Conservation (phyloP, 2,888 invertebrate species). For the Tipula unca region DNA sequence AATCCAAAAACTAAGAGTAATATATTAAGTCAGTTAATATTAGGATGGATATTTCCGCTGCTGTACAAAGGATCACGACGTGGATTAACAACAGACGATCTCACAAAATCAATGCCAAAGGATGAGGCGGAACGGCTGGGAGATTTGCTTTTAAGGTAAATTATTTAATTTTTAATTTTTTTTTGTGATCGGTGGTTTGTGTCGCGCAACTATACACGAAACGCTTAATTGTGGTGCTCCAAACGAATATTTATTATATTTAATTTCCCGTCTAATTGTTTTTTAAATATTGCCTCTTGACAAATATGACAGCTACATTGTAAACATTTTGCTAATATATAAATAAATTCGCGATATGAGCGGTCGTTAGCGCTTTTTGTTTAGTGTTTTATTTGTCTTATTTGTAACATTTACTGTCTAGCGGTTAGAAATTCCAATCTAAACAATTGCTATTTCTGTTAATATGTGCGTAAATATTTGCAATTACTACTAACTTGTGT, state of each 20-base stretch:
- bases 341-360: neutral
- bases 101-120: slow-evolving; percentile 40
- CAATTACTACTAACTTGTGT: too few relatives aligned
- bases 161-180: neutral
- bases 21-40: slow-evolving; percentile 37
- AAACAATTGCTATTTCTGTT: too few relatives aligned
- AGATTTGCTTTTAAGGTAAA: slow-evolving; percentile 38
- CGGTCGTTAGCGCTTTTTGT: neutral
- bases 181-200: too few relatives aligned
- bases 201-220: neutral
- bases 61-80: slow-evolving; percentile 35
- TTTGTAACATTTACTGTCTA: too few relatives aligned
- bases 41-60: slow-evolving; percentile 38
- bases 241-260: neutral
- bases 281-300: too few relatives aligned
- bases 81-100: slow-evolving; percentile 53
- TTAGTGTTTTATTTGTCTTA: too few relatives aligned
- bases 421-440: too few relatives aligned
- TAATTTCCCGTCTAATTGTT: too few relatives aligned
- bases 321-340: neutral
- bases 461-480: too few relatives aligned
- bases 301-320: neutral
- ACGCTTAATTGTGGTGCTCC: neutral
- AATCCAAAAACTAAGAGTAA: slow-evolving; percentile 39
- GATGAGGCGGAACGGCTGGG: slow-evolving; percentile 44